Conservation (phyloP, 2,888 invertebrate species). For the Chydorus sphaericus region DNA sequence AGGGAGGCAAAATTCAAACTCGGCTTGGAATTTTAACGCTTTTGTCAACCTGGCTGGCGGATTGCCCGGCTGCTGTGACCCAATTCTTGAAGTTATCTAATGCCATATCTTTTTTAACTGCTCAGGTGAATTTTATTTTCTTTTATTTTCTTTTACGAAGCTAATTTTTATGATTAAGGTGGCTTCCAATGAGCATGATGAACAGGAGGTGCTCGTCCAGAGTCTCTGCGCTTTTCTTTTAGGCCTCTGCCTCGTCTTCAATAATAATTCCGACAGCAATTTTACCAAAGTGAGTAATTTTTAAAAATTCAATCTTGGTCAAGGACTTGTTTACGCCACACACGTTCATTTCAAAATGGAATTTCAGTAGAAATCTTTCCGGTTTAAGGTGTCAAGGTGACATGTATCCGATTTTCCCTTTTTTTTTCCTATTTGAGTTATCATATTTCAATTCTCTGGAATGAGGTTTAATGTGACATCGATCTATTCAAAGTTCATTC, state of each 20-base stretch:
- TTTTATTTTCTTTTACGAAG: not conserved
- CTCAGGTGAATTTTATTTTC: constrained; percentile 29
- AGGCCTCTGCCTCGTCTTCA: constrained; percentile 79
- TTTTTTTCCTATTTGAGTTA: not conserved
- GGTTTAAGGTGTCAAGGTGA: not conserved
- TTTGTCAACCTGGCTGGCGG: constrained; percentile 70
- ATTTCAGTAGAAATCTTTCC: not conserved
- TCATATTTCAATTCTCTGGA: not conserved
- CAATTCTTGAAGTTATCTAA: constrained; percentile 63
- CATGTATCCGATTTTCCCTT: no score
- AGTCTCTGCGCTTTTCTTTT: constrained; percentile 84
- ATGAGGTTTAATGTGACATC: constrained; percentile 7
- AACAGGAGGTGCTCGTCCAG: constrained; percentile 73
- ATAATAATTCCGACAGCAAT: constrained; percentile 60
- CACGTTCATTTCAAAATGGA: no score
- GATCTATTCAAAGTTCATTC: constrained; percentile 4
- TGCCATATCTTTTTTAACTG: constrained; percentile 70
- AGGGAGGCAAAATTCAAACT: constrained; percentile 58
- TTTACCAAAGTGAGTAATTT: constrained; percentile 50
- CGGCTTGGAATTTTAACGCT: constrained; percentile 84
- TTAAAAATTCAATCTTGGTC: no score
- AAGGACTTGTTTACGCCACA: no score
- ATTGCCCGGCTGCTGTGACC: constrained; percentile 68
- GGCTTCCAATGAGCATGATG: constrained; percentile 72
- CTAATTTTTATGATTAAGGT: constrained; percentile 36